Evolutionary conservation across 2,113 vertebrate species (phyloP).

Genomic region (Trematocara marginatum): DNA sequence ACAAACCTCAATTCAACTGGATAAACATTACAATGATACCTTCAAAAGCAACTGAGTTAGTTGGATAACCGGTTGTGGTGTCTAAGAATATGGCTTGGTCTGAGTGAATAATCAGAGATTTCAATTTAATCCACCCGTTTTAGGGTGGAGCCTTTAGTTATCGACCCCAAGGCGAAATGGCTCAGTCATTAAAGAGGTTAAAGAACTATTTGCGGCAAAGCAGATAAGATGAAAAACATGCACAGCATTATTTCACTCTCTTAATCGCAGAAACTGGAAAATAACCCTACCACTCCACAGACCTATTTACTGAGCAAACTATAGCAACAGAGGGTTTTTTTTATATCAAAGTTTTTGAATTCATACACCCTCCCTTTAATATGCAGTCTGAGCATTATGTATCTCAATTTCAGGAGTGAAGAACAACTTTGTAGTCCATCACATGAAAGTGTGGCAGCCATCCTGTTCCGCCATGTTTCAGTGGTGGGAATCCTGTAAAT

Average conservation of each 20-base stretch:
- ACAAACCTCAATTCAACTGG: background rate
- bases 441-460: background rate
- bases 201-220: background rate
- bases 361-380: background rate
- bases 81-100: background rate
- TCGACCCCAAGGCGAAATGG: background rate
- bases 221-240: background rate
- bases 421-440: background rate
- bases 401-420: background rate
- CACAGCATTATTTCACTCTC: background rate
- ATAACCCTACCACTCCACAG: background rate
- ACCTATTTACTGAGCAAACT: background rate
- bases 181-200: background rate
- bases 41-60: background rate
- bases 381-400: background rate
- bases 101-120: background rate
- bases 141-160: background rate
- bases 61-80: background rate
- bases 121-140: background rate
- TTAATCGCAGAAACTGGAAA: background rate
- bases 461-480: background rate
- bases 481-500: background rate
- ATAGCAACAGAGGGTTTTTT: fast-evolving
- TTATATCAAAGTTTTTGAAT: background rate
- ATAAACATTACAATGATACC: background rate